Conservation (phyloP, 1,140 invertebrate genomes). For the Helicoverpa armigera region DNA sequence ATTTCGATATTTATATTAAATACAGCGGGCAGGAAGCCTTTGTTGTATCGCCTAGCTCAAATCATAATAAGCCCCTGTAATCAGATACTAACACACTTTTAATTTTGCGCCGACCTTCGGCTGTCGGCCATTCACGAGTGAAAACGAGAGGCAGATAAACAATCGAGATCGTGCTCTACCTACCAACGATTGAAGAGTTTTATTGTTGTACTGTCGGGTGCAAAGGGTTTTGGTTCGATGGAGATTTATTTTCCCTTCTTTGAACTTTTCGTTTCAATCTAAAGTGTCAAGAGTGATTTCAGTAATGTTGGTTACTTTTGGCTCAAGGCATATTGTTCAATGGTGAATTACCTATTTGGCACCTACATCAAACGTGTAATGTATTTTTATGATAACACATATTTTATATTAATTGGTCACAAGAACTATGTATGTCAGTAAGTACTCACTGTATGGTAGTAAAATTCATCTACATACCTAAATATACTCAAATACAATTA, state of each 20-base stretch:
- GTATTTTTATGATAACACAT: too few species aligned
- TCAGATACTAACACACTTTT: constrained; percentile 85
- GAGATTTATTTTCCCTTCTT: not conserved
- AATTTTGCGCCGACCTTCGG: constrained; percentile 83
- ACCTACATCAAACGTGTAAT: too few species aligned
- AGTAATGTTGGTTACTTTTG: too few species aligned
- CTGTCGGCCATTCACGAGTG: constrained; percentile 81
- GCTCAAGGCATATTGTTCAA: too few species aligned
- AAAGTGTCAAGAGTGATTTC: too few species aligned
- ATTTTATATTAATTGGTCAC: too few species aligned
- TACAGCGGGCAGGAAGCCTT: constrained; percentile 66
- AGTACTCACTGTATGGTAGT: too few species aligned
- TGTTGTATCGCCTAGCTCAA: constrained; percentile 65
- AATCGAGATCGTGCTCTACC: constrained; percentile 79
- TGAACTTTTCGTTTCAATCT: not conserved
- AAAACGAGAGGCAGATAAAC: constrained; percentile 83
- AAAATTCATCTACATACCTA: too few species aligned
- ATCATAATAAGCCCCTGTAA: constrained; percentile 78
- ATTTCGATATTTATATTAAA: constrained; percentile 51
- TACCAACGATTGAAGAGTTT: constrained; percentile 70
- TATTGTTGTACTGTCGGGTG: constrained; percentile 61
- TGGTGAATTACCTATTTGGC: too few species aligned
- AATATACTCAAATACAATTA: too few species aligned
- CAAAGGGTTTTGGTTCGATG: constrained; percentile 46
- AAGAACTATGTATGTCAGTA: too few species aligned